Evolutionary conservation across 2,888 invertebrate genomes (phyloP).

Genomic region (Torymus tubicola): DNA sequence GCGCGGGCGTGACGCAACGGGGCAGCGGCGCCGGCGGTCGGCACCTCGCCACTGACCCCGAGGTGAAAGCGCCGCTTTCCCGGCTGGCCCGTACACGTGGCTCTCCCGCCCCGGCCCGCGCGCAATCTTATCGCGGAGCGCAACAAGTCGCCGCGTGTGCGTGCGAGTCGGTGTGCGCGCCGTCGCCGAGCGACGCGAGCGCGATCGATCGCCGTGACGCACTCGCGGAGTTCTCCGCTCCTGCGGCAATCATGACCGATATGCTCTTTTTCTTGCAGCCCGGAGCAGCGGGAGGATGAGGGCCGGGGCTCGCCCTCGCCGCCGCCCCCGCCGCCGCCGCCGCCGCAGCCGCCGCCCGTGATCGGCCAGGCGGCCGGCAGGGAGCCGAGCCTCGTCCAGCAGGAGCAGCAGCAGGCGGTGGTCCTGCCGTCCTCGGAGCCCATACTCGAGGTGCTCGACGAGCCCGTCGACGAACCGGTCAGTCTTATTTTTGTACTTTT

Average conservation of each 20-base stretch:
- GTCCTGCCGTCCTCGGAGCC: constrained; percentile 56
- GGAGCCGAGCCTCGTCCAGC: neutral
- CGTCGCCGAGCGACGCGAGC: too few relatives aligned
- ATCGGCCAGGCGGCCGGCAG: too few relatives aligned
- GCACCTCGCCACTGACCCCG: constrained; percentile 20
- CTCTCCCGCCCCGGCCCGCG: neutral
- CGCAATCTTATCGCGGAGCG: neutral
- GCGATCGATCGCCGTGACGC: too few relatives aligned
- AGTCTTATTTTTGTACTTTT: constrained; percentile 53
- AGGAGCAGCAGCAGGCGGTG: neutral
- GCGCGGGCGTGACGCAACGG: neutral
- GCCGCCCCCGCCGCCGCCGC: constrained; percentile 18
- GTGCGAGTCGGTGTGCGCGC: neutral
- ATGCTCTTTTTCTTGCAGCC: constrained; percentile 20
- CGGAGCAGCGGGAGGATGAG: neutral
- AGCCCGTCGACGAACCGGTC: constrained; percentile 71
- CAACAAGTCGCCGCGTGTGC: neutral
- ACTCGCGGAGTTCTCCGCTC: neutral
- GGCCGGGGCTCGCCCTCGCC: neutral
- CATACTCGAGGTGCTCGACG: constrained; percentile 68
- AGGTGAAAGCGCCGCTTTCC: neutral
- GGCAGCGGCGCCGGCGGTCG: constrained; percentile 11
- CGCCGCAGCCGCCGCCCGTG: constrained; percentile 24
- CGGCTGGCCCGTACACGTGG: neutral
- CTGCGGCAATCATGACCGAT: neutral